Base-by-base conservation (phyloP, 2,797 vertebrate species). In the Parotocinclus haroldoi region DNA sequence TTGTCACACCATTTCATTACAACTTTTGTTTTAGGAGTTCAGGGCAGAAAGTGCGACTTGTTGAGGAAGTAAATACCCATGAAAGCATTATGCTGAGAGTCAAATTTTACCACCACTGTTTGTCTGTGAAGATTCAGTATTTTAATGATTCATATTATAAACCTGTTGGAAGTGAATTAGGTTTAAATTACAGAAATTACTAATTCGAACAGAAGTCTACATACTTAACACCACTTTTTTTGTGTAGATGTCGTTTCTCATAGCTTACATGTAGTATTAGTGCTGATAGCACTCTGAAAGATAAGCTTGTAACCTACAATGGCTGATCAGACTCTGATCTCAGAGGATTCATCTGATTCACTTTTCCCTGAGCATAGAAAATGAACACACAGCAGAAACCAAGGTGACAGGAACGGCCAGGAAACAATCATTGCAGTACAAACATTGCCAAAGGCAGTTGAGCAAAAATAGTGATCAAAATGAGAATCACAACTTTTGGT, bases 381-480 rank as follows among this genome's bases (percentile, higher is more conserved):
- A 60, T n/a, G 17, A 60, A 48, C 56, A 17, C 36, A 13, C 14
- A 2, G 8, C 36, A 16, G n/a, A 44, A 13, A 40, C 42, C 5
- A 40, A 60, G 38, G 56, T 59, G 44, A 59, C 62, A 49, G 42
- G 42, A 71, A 39, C 19, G 5, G 39, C 55, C 40, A 18, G 54
- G 19, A 59, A 64, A 53, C 16, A 42, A 52, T 58, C 55, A 58
- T 38, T 36, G 40, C 48, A 52, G 61, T 27, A 19, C 38, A 64
- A 71, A 58, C 61, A 46, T 17, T 39, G 61, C 69, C 55, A 14
- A 39, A 14, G 56, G 61, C 61, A 27, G 13, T 17, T 13, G 5
- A 40, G 56, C 58, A 10, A 17, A 7, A 63, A 69, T 40, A 42
- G 46, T 63, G 51, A 58, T 64, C 61, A 53, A 19, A 53, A 19